Evolutionary conservation across 2,113 vertebrate species (phyloP), one percentile per base, ranked within the genome.

Genomic region (Scophthalmus maximus): DNA sequence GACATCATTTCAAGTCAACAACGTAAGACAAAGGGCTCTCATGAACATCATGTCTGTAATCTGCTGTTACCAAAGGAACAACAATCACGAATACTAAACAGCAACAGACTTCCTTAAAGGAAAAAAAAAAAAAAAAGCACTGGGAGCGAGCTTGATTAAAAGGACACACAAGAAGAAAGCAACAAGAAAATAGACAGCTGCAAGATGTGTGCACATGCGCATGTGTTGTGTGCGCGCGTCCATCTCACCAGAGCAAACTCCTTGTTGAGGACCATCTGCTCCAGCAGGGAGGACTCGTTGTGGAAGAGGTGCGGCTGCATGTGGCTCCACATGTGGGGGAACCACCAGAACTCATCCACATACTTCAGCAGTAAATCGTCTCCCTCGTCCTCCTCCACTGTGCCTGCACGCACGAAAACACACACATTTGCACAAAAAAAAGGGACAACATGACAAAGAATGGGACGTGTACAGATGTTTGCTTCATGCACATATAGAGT

Each of bases 301-400:
- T 97, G 96, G 91, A 99, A 99, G 77, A 99, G 97, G 56, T 98
- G 97, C 64, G 97, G 97, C 91, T 99, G 97, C 97, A 98, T 98
- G 89, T 99, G 97, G 78, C 96, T 98, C 97, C 97, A 99, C 98
- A 99, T 99, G 76, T 99, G 98, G 44, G 97, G 97, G 76, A 99
- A 99, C 98, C 98, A 99, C 98, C 98, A 99, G 91, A 99, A 99
- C 85, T 98, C 95, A 73, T 95, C 94, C 25, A 96, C 96, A 10
- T 95, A 97, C 7, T 94, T 94, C 79, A 99, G 46, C 46, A 99
- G 82, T 50, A 94, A 88, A 80, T 99, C 98, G 27, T 99, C 98
- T 0, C 98, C 98, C 67, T 95, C 94, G 23, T 99, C 96, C 59
- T 99, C 98, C 40, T 96, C 95, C 57, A 90, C 90, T 0, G 96